Evolutionary conservation across 2,113 vertebrate genomes (phyloP), one percentile per base, ranked within the genome.

Genomic region (Pheucticus melanocephalus): DNA sequence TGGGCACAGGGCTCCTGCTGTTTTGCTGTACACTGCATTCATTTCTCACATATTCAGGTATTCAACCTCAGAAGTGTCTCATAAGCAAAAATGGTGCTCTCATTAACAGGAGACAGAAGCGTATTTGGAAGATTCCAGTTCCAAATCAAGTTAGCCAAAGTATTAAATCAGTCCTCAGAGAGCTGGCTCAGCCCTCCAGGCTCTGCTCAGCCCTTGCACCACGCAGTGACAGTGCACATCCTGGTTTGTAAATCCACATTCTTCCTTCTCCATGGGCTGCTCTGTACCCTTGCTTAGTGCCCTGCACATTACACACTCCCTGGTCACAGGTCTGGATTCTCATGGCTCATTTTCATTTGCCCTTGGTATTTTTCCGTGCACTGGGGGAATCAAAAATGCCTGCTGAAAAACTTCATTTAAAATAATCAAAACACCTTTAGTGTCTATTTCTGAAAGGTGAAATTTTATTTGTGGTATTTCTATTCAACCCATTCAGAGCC

Each of bases 361-460:
- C 39, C 17, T 80, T 87, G 70, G 19, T 54, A 48, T 35, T 88
- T 92, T 83, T 48, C 51, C 35, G 18, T 60, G 40, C 23, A 7
- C 24, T 25, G 13, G 12, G n/a, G 42, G 54, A 88, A 80, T 59
- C n/a, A 72, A 53, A 61, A 82, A 42, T 44, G 19, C 42, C 82
- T 73, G 63, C 66, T 60, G 23, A 82, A 73, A 86, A 88, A 77
- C 20, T 75, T 90, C 53, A 69, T 89, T 94, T 80, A 48, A 83
- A 92, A 66, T 68, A 78, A 92, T 56, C 31, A 63, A 51, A 80
- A 64, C 24, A 60, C 22, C 3, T 83, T 82, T 37, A 57, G 53
- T 64, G 33, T 57, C 80, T 88, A 1, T 81, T 94, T 95, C 53
- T 75, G 72, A 94, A 92, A 90, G 56, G 14, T 75, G 31, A 40